Base-by-base conservation (phyloP, 1,140 invertebrate species). In the Heliconius nattereri region DNA sequence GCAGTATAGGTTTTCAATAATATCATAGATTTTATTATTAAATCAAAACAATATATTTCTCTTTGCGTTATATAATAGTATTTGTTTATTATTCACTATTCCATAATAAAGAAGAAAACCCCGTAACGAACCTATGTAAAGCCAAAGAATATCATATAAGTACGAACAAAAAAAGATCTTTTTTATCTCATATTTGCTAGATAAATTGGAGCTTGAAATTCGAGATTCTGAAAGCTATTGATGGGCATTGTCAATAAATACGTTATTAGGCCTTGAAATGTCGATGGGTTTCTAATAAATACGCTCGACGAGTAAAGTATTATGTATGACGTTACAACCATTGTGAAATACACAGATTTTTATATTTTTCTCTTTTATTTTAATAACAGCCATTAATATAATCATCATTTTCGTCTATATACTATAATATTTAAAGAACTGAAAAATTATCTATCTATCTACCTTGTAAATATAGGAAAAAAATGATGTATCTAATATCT, bases 221-320 rank as follows among this genome's bases (percentile, higher is more conserved):
- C 60, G 26, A 66, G 23, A 66, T 66, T 13, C 60, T 66, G 60
- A 29, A 66, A 66, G 60, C 23, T 66, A 26, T 66, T 66, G 11
- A 66, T 26, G 60, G 11, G 11, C 8, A n/a, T 23, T 60, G n/a
- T 60, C 54, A 66, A 66, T 26, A 29, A 66, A 66, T 66, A 26
- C 11, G 11, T 66, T 66, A 66, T 66, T 66, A 66, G 60, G 9
- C 60, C 11, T 66, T 66, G 60, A 66, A 66, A 66, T 29, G 60
- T 66, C 60, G 60, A 29, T 29, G 60, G 26, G 23, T 26, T 29
- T 66, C 26, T 66, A 66, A 66, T 66, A 66, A 66, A 66, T 29
- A 66, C 3, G 23, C 60, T 29, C 23, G 26, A 66, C 60, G 60
- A 29, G 60, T 13, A n/a, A n/a, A 66, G 11, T 11, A 66, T 66